Evolutionary conservation across 2,888 invertebrate species (phyloP).

Genomic region (Sicus ferrugineus): DNA sequence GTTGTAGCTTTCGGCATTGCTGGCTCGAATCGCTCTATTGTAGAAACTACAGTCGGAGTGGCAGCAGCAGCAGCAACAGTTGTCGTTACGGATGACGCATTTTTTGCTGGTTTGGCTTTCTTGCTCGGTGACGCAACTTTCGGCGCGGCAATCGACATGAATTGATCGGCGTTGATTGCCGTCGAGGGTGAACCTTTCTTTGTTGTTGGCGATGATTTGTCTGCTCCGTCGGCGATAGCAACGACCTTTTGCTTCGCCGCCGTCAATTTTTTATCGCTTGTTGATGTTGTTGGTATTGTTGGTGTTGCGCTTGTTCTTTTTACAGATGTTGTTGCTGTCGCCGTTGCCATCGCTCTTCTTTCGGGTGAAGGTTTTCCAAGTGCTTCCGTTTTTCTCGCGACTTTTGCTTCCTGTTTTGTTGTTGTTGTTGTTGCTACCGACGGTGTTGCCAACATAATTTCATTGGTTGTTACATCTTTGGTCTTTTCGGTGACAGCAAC

Average conservation of each 20-base stretch:
- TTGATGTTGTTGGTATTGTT: conserved; percentile 1
- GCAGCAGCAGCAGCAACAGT: conserved; percentile 28
- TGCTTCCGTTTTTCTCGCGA: conserved; percentile 34
- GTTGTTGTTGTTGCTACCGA: conserved; percentile 40
- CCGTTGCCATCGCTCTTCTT: neutral
- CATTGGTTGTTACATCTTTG: conserved; percentile 27
- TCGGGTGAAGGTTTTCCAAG: conserved; percentile 35
- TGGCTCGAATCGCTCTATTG: conserved; percentile 23
- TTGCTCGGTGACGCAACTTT: conserved; percentile 44
- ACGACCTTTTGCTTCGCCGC: conserved; percentile 33
- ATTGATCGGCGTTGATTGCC: conserved; percentile 59
- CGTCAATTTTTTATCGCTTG: conserved; percentile 29
- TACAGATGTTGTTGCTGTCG: neutral
- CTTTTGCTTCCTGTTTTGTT: conserved; percentile 39
- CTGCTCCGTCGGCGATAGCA: conserved; percentile 21
- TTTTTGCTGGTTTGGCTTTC: conserved; percentile 34
- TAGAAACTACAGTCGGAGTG: conserved; percentile 32
- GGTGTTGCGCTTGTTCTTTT: too few relatives aligned
- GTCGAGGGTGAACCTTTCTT: conserved; percentile 40
- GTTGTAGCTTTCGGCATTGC: conserved; percentile 44
- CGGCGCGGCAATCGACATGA: conserved; percentile 51
- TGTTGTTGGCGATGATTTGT: conserved; percentile 41
- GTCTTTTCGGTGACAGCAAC: conserved; percentile 23
- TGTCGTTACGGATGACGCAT: conserved; percentile 48
- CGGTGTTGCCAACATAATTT: conserved; percentile 29